Conservation (phyloP, 2,797 vertebrate genomes). For the Karalla daura region DNA sequence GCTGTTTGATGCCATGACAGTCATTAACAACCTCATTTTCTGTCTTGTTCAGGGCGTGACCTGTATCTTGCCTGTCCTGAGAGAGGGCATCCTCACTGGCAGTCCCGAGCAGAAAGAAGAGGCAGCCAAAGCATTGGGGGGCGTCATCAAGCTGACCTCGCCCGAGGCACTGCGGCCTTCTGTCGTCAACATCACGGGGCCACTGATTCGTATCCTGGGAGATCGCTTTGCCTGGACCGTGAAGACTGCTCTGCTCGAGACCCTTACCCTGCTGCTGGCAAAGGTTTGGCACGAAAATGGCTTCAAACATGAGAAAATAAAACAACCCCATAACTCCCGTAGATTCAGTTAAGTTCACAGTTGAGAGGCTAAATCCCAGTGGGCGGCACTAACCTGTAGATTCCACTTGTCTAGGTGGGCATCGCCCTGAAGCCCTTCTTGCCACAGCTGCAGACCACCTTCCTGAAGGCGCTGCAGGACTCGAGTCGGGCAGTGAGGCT, state of each 20-base stretch:
- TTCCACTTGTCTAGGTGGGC: slow-evolving; percentile 87
- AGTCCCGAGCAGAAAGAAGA: slow-evolving; percentile 98
- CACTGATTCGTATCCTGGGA: slow-evolving; percentile 96
- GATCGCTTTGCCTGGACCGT: slow-evolving; percentile 97
- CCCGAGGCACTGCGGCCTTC: slow-evolving; percentile 95
- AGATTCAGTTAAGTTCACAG: not conserved
- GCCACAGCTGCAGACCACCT: slow-evolving; percentile 98
- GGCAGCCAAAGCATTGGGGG: slow-evolving; percentile 93
- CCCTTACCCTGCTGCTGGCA: slow-evolving; percentile 92
- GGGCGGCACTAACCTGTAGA: slow-evolving; percentile 8
- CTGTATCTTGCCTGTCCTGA: slow-evolving; percentile 94
- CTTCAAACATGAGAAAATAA: not conserved
- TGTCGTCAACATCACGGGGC: slow-evolving; percentile 96
- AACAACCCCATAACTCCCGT: not conserved
- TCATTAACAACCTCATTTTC: not conserved
- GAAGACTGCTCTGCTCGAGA: slow-evolving; percentile 96
- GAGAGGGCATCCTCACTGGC: slow-evolving; percentile 96
- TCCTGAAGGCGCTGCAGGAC: slow-evolving; percentile 97
- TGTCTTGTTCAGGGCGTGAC: slow-evolving; percentile 89
- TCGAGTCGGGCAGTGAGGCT: slow-evolving; percentile 93
- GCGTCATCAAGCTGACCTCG: slow-evolving; percentile 94
- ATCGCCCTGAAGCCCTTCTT: slow-evolving; percentile 98
- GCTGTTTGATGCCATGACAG: not conserved
- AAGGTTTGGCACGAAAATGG: slow-evolving; percentile 83
- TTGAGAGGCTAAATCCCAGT: not conserved